Conservation (phyloP, 2,113 vertebrate genomes). For the Megaceryle maxima region DNA sequence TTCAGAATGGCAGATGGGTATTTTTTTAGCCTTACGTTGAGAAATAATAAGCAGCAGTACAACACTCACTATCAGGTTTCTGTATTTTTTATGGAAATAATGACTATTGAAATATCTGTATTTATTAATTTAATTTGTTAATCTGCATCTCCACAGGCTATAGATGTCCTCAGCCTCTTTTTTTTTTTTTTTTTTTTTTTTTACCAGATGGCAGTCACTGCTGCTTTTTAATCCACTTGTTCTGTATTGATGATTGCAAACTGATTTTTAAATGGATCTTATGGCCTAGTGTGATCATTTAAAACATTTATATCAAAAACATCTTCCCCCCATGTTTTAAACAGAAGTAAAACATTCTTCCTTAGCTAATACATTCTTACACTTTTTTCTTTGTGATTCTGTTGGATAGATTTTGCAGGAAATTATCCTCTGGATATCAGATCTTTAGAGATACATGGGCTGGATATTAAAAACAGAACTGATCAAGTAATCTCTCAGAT, state of each 20-base stretch:
- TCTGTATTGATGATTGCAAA: conserved; percentile 42
- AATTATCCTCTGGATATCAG: not conserved
- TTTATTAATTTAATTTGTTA: conserved; percentile 12
- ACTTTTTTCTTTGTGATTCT: not conserved
- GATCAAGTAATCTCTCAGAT: not conserved
- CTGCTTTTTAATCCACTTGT: conserved; percentile 39
- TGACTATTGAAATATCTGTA: conserved; percentile 40
- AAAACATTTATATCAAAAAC: conserved; percentile 5
- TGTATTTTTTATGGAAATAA: conserved; percentile 37
- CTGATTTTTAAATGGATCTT: conserved; percentile 25
- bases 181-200: not conserved
- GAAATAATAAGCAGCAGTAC: conserved; percentile 44
- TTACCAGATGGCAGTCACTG: conserved; percentile 53
- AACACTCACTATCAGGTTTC: conserved; percentile 14
- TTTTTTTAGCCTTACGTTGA: conserved; percentile 20
- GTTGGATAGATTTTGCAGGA: not conserved
- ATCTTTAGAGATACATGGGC: not conserved
- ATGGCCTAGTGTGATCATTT: conserved; percentile 20
- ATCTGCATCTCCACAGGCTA: conserved; percentile 43
- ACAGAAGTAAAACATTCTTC: not conserved
- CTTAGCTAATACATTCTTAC: not conserved
- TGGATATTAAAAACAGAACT: not conserved
- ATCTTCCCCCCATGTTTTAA: not conserved
- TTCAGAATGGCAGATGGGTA: conserved; percentile 22
- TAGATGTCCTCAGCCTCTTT: conserved; percentile 51